These are phyloP conservation scores for Ardeotis arabs DNA, from an alignment of 2,113 vertebrate species.

Conservation along the genomic window DNA sequence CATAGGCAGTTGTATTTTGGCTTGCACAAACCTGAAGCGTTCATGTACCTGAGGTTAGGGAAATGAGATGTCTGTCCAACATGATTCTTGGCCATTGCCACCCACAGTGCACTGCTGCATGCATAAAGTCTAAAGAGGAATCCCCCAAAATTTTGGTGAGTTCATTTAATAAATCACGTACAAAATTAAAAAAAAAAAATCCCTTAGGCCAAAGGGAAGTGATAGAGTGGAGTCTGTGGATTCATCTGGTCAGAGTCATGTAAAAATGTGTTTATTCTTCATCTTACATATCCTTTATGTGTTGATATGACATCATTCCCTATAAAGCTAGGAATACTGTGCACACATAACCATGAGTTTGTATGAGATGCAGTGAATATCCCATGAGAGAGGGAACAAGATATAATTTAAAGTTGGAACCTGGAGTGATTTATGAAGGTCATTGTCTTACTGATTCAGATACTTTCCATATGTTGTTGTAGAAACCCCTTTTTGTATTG, in stretches of 20 bases:
- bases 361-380: conserved; percentile 70
- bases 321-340: conserved; percentile 71
- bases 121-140: background rate
- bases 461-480: conserved; percentile 81
- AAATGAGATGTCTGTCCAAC: background rate
- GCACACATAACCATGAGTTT: conserved; percentile 65
- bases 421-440: conserved; percentile 84
- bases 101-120: background rate
- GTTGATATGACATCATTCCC: conserved; percentile 75
- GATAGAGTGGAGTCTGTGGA: background rate
- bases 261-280: conserved; percentile 40
- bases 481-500: conserved; percentile 71
- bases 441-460: conserved; percentile 80
- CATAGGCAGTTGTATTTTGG: background rate
- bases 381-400: conserved; percentile 76
- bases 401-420: conserved; percentile 76
- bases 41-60: background rate
- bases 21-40: background rate
- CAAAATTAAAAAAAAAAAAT: background rate
- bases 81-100: background rate
- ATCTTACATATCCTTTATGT: conserved; percentile 13
- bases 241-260: conserved; percentile 47
- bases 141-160: background rate
- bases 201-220: background rate
- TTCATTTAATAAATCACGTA: background rate